Evolutionary conservation across 1,140 invertebrate species (phyloP).

Genomic region (Apis laboriosa): DNA sequence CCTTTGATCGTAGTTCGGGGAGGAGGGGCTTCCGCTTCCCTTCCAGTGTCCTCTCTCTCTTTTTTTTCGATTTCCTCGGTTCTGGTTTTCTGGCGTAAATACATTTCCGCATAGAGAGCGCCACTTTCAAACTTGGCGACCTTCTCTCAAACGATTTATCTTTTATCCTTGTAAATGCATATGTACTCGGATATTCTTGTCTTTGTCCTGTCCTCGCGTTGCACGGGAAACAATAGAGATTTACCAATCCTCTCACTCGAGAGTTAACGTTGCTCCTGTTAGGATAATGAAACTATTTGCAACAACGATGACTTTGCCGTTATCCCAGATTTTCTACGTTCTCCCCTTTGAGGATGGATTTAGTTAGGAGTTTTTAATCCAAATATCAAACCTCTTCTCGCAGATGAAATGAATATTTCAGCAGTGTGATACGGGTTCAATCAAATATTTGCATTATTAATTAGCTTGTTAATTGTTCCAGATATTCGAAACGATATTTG

Average conservation of each 20-base stretch:
- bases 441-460: too few species aligned
- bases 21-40: neutral
- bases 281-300: slow-evolving; percentile 23
- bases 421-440: too few species aligned
- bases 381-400: neutral
- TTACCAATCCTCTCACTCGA: neutral
- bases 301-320: neutral
- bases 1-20: neutral
- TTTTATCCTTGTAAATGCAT: slow-evolving; percentile 34
- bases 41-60: neutral
- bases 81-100: slow-evolving; percentile 42
- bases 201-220: neutral
- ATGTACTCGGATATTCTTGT: neutral
- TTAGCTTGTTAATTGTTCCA: too few species aligned
- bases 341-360: neutral
- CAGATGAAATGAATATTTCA: too few species aligned
- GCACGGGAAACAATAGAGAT: slow-evolving; percentile 7
- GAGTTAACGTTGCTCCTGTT: slow-evolving; percentile 13
- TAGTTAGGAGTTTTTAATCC: neutral
- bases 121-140: slow-evolving; percentile 42
- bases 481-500: neutral
- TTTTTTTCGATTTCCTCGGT: slow-evolving; percentile 18
- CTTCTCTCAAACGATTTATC: slow-evolving; percentile 39
- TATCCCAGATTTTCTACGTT: neutral
- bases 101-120: slow-evolving; percentile 56